Evolutionary conservation across 2,888 invertebrate genomes (phyloP), one percentile per base, ranked within the genome.

Genomic region (Caenorhabditis virilis): DNA sequence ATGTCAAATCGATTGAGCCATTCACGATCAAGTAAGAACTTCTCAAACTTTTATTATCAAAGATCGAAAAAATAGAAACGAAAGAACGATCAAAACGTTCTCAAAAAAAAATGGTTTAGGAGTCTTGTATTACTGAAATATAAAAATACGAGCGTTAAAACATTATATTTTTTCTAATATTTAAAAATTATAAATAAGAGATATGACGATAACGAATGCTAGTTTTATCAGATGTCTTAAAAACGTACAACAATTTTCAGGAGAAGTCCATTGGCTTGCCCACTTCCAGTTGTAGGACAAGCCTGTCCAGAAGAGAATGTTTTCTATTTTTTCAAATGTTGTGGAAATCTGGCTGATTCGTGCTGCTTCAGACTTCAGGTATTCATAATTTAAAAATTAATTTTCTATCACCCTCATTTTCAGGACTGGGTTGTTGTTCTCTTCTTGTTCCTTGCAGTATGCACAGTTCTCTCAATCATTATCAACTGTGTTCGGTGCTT

Each of bases 261-360:
- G 45, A 36, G 55, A 23, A 59, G 59, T 45, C 59, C 69, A 11
- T 50, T 63, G 20, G 78, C 71, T 9, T 78, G 78, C 49, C 78
- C 78, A 13, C 49, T 78, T 3, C 74, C 77, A 42, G 69, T 78
- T 38, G 72, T 78, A 43, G 78, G 78, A 23, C 53, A 49, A 16
- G 56, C 56, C 3, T 78, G 78, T 45, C 77, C 78, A 35, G 78
- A 78, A 50, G 65, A 74, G 49, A 79, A 70, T 49, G 67, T 73
- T 22, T 55, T 78, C 41, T 78, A 69, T 69, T 75, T 76, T 54
- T 79, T 79, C 69, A 64, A 69, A 42, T 78, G 78, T 52, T 78
- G 78, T 48, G 78, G 78, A 43, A 65, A 71, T 16, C 60, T 75
- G 46, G 51, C 64, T 42, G 67, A 63, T 48, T 56, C 56, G 42